A percentile compares a stretch with the other conserved stretches of the same genome.
Conservation (phyloP, 2,113 vertebrate genomes). For the Pseudopodoces humilis region DNA sequence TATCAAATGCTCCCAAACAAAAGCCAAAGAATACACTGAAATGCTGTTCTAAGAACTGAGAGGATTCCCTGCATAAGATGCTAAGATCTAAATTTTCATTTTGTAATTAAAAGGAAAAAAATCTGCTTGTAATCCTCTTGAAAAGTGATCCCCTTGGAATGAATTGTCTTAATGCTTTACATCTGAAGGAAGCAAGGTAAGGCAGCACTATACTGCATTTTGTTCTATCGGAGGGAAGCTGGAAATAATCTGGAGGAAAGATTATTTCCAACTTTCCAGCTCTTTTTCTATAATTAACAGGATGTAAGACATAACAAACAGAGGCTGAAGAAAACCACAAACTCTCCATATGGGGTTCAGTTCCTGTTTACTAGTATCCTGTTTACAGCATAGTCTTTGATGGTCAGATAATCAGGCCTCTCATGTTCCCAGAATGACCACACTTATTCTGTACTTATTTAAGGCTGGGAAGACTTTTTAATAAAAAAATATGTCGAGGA, state of each 20-base stretch:
- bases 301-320: conserved; percentile 74
- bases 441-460: conserved; percentile 60
- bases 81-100: conserved; percentile 24
- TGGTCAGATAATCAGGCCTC: conserved; percentile 68
- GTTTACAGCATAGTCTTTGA: conserved; percentile 65
- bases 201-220: neutral
- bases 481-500: conserved; percentile 65
- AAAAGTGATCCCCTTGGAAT: conserved; percentile 51
- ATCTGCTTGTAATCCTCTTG: conserved; percentile 39
- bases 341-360: conserved; percentile 59
- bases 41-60: neutral
- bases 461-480: conserved; percentile 58
- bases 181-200: conserved; percentile 64
- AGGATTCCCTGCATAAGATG: neutral
- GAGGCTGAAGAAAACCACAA: conserved; percentile 66
- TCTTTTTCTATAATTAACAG: conserved; percentile 72
- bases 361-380: conserved; percentile 71
- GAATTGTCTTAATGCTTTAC: conserved; percentile 56
- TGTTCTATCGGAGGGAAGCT: conserved; percentile 49
- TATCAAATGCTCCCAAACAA: neutral
- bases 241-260: conserved; percentile 70
- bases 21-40: neutral
- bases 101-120: conserved; percentile 10
- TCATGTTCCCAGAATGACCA: conserved; percentile 67
- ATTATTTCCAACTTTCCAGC: conserved; percentile 69